These are phyloP conservation scores for Tychaedon coryphoeus DNA, from an alignment of 2,113 vertebrate species.

Conservation along the genomic window DNA sequence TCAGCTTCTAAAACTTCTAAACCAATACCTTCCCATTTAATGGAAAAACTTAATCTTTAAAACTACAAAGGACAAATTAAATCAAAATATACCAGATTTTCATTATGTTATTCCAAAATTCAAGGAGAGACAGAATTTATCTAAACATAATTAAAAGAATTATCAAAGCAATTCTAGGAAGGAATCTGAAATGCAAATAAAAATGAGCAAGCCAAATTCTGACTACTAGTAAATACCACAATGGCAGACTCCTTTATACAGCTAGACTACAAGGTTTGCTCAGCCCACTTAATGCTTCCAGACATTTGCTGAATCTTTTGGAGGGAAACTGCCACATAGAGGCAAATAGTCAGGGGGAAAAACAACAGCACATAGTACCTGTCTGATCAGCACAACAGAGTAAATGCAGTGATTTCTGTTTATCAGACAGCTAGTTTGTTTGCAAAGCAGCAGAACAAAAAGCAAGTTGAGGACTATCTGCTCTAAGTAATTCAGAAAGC, in stretches of 20 bases:
- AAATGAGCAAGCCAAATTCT: background rate
- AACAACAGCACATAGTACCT: accelerated
- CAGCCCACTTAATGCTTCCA: background rate
- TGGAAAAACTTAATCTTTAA: background rate
- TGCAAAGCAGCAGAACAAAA: background rate
- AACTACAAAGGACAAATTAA: background rate
- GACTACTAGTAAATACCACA: background rate
- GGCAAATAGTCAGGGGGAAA: background rate
- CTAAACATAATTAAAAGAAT: background rate
- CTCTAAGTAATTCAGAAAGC: background rate
- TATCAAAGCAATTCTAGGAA: background rate
- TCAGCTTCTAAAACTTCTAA: background rate
- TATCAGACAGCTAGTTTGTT: background rate
- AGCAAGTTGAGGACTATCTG: background rate
- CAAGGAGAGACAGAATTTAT: background rate
- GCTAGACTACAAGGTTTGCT: background rate
- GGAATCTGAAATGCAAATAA: background rate
- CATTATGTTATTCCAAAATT: background rate
- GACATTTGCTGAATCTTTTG: background rate
- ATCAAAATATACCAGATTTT: background rate
- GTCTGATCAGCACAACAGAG: background rate
- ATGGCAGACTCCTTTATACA: background rate
- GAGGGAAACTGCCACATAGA: background rate
- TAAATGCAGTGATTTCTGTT: background rate
- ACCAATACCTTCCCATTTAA: background rate